Base-by-base conservation (phyloP, 1,140 invertebrate species). In the Trichoplusia ni region DNA sequence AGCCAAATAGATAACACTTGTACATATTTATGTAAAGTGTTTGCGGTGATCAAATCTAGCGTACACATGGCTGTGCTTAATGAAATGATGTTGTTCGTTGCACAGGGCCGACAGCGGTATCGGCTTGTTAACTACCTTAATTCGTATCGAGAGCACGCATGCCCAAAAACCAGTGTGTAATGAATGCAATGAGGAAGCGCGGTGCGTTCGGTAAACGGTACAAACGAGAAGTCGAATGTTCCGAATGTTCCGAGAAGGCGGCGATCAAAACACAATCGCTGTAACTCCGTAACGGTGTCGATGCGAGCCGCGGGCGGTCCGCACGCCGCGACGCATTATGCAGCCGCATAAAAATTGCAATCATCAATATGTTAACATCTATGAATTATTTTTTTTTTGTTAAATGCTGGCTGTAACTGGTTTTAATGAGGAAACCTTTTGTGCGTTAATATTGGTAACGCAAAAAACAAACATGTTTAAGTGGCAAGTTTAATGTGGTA, bases 231-330 rank as follows among this genome's bases (percentile, higher is more conserved):
- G 77, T 71, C 80, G 78, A 79, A 81, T 77, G 70, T 86, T 84
- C 82, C 80, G 78, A 79, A 81, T 77, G 70, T 86, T 84, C 82
- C 79, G 51, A 63, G 84, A 87, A 86, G 75, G 78, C 74, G 72
- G 84, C 81, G 83, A 86, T 84, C 82, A 84, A 79, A 84, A 86
- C 73, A 89, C 86, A 89, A 86, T 86, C 78, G 79, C 78, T 40
- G 75, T 89, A 89, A 86, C 78, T 77, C 78, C 44, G 75, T 89
- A 89, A 86, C 86, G 86, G 86, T 86, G 76, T 65, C 47, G 64
- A 47, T 47, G 38, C 16, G 27, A 44, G 31, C 64, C 63, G 54
- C 49, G 65, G 73, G 71, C 71, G 62, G 69, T 46, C 74, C 69
- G 56, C 65, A 59, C 60, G 63, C 67, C 62, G 54, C 69, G 60